phyloP scores from a whole-genome alignment of 1,140 invertebrate species.

The Gryllus bimaculatus region DNA sequence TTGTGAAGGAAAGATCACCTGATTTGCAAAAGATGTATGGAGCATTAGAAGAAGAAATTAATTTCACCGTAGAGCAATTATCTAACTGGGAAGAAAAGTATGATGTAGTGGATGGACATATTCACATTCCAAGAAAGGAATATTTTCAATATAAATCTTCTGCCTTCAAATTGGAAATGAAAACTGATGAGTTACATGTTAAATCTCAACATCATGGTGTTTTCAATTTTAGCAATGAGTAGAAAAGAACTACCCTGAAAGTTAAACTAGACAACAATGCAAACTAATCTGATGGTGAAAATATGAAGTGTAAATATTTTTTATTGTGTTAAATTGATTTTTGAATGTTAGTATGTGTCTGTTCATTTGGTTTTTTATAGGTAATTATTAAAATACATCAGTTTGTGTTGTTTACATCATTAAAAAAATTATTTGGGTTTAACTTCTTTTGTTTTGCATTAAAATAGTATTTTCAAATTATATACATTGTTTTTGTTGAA shows the following conservation, averaged over 20 bases:
- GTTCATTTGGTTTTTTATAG: too few species aligned
- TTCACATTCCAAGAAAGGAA: not conserved
- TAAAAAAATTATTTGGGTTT: too few species aligned
- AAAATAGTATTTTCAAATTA: too few species aligned
- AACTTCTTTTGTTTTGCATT: too few species aligned
- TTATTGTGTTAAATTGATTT: not conserved
- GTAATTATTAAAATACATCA: too few species aligned
- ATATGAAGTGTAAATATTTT: not conserved
- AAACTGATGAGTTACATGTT: not conserved
- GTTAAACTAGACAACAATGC: not conserved
- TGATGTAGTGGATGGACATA: not conserved
- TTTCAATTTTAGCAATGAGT: too few species aligned
- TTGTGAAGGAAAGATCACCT: not conserved
- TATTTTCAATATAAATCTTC: not conserved
- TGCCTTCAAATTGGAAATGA: not conserved
- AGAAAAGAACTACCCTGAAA: too few species aligned
- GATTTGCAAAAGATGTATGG: not conserved
- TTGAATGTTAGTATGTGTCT: too few species aligned
- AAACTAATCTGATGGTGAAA: not conserved
- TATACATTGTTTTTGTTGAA: too few species aligned
- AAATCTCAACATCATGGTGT: too few species aligned
- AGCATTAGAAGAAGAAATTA: not conserved
- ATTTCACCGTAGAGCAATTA: not conserved
- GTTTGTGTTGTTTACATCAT: too few species aligned
- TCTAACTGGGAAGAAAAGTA: not conserved